Evolutionary conservation across 2,797 vertebrate species (phyloP).

Genomic region (Triplophysa bombifrons): DNA sequence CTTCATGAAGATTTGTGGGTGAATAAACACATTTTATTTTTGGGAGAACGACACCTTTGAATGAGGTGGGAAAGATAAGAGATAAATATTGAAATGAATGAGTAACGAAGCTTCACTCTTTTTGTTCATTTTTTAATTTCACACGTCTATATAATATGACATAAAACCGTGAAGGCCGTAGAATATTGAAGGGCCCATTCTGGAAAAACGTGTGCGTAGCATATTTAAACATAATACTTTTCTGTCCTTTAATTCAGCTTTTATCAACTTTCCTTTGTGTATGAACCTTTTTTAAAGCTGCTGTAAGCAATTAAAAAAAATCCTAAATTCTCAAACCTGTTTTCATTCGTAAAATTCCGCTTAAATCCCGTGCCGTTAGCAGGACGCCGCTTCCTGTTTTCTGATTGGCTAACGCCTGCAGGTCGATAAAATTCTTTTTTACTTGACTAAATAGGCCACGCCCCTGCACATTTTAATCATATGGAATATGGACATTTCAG

Average conservation of each 20-base stretch:
- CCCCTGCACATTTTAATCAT: too few relatives aligned
- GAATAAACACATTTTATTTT: too few relatives aligned
- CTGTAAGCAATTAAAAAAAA: not conserved
- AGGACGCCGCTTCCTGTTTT: too few relatives aligned
- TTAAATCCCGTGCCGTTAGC: too few relatives aligned
- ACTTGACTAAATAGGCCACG: too few relatives aligned
- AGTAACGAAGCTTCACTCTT: not conserved
- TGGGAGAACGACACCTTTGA: too few relatives aligned
- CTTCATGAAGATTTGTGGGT: too few relatives aligned
- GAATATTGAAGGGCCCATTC: not conserved
- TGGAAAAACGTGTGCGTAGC: not conserved
- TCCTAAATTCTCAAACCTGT: too few relatives aligned
- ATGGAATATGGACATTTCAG: not conserved
- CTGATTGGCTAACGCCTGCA: too few relatives aligned
- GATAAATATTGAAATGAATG: not conserved
- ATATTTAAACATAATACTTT: not conserved
- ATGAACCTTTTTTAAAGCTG: not conserved
- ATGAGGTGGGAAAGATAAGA: too few relatives aligned
- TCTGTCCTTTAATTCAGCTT: not conserved
- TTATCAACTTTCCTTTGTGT: not conserved
- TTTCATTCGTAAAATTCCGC: too few relatives aligned
- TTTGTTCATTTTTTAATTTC: not conserved
- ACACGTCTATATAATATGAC: not conserved
- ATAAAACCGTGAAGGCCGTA: not conserved
- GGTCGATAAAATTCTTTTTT: too few relatives aligned